These are phyloP conservation scores for Chaetorhynchus papuensis DNA, from an alignment of 2,113 vertebrate genomes.

Conservation along the genomic window DNA sequence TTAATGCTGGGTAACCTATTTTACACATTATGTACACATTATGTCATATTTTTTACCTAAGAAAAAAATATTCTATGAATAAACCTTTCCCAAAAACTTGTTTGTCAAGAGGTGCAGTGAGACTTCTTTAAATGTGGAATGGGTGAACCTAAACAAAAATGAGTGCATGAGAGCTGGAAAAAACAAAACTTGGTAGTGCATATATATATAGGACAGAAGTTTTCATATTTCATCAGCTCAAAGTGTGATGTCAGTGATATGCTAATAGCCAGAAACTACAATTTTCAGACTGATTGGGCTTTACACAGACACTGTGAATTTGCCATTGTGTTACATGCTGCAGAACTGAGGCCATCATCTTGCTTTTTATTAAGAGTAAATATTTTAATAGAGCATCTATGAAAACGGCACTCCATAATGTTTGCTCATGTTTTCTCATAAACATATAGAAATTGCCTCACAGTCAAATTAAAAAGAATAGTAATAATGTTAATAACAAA, in stretches of 20 bases:
- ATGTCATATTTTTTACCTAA: background rate
- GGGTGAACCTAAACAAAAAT: background rate
- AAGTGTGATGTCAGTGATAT: background rate
- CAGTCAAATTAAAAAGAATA: background rate
- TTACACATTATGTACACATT: background rate
- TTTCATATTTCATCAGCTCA: background rate
- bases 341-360: background rate
- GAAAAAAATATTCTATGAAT: background rate
- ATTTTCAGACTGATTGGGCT: background rate
- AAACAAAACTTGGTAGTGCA: background rate
- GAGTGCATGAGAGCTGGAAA: background rate
- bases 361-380: background rate
- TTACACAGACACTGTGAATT: background rate
- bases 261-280: background rate
- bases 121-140: background rate
- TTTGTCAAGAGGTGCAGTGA: background rate
- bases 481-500: background rate
- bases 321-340: background rate
- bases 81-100: background rate
- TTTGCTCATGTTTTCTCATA: background rate
- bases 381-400: background rate
- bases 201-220: background rate
- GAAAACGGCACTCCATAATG: accelerated
- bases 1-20: background rate
- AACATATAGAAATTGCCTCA: background rate